Conservation (phyloP, 2,797 vertebrate genomes). For the Lithobates sylvaticus region DNA sequence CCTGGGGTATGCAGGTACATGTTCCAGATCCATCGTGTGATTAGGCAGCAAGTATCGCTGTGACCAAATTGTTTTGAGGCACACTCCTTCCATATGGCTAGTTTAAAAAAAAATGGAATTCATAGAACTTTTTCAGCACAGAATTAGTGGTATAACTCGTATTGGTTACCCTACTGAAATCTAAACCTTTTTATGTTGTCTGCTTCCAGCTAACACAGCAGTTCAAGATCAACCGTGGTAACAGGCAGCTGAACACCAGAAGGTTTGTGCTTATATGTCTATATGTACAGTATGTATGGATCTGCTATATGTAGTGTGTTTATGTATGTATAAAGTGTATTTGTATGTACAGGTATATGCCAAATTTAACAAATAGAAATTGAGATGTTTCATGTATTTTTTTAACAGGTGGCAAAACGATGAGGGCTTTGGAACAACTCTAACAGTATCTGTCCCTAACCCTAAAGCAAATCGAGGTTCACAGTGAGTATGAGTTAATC, state of each 20-base stretch:
- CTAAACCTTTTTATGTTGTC: neutral
- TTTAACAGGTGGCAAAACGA: constrained; percentile 69
- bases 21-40: too few relatives aligned
- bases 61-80: too few relatives aligned
- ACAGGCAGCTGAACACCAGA: constrained; percentile 63
- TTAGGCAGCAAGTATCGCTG: too few relatives aligned
- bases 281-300: neutral
- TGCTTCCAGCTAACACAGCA: constrained; percentile 60
- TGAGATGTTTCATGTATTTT: too few relatives aligned
- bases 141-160: too few relatives aligned
- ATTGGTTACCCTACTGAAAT: neutral
- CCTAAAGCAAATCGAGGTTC: constrained; percentile 65
- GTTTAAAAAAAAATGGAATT: neutral
- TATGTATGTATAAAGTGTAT: neutral
- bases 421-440: constrained; percentile 69
- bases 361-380: too few relatives aligned
- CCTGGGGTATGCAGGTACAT: too few relatives aligned
- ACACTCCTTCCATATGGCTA: too few relatives aligned
- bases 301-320: neutral
- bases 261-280: constrained; percentile 59
- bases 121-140: neutral
- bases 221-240: constrained; percentile 43
- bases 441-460: constrained; percentile 76
- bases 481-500: constrained; percentile 66
- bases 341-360: neutral